A percentile compares a stretch with the other conserved stretches of the same genome.
Evolutionary conservation across 2,888 invertebrate species (phyloP).

Genomic region (Agrypnus murinus): DNA sequence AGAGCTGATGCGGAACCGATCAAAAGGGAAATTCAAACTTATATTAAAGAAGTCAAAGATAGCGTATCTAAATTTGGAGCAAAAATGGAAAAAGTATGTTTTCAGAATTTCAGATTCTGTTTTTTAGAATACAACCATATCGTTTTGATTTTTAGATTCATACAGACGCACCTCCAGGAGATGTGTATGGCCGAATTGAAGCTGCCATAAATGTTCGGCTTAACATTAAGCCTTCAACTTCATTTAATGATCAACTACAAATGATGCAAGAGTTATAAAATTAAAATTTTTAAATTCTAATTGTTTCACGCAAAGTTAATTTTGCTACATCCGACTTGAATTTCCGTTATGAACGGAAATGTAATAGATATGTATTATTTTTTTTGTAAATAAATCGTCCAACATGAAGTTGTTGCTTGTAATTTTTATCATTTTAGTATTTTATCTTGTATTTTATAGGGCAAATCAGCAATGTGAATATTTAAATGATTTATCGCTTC

Average conservation of each 20-base stretch:
- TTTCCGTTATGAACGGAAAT: conserved; percentile 14
- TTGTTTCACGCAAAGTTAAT: conserved; percentile 1
- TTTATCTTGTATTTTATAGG: neutral
- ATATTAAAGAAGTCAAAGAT: conserved; percentile 60
- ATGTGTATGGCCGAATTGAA: conserved; percentile 62
- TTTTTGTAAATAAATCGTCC: neutral
- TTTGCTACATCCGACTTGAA: conserved; percentile 21
- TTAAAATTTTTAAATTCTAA: conserved; percentile 2
- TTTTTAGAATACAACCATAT: neutral
- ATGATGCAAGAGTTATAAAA: conserved; percentile 25
- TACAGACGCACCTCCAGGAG: conserved; percentile 55
- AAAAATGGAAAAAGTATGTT: conserved; percentile 58
- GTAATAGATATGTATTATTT: neutral
- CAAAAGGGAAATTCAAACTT: conserved; percentile 54
- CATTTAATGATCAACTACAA: conserved; percentile 35
- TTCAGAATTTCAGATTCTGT: conserved; percentile 8
- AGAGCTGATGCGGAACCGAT: conserved; percentile 43
- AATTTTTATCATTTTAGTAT: neutral
- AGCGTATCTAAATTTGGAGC: conserved; percentile 55
- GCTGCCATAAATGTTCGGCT: conserved; percentile 60
- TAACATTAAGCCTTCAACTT: conserved; percentile 43
- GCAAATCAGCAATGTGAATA: conserved; percentile 10
- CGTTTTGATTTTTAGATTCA: conserved; percentile 57
- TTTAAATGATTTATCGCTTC: conserved; percentile 14
- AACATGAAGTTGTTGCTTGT: neutral